A percentile compares a stretch with the other conserved stretches of the same genome.
phyloP scores from a whole-genome alignment of 2,888 invertebrate species.

The Hypolimnas misippus region DNA sequence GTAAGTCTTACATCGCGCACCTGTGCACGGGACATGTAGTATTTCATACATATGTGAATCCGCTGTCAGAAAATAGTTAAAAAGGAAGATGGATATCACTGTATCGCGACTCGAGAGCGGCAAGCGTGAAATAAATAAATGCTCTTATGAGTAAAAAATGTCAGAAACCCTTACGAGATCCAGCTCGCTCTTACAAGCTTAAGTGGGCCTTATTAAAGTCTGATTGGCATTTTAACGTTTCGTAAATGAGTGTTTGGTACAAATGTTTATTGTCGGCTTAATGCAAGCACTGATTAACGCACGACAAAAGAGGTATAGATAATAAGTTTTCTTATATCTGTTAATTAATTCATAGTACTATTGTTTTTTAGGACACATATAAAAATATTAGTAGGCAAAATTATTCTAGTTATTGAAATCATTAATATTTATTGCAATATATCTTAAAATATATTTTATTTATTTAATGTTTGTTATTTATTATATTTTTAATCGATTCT shows the following conservation, averaged over 20 bases:
- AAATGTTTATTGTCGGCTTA: not conserved
- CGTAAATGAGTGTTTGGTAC: constrained; percentile 8
- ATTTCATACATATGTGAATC: not conserved
- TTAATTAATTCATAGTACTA: too few species aligned
- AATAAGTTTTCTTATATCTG: too few species aligned
- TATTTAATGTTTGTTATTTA: too few species aligned
- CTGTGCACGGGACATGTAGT: not conserved
- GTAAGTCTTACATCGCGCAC: too few species aligned
- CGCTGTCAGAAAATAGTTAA: constrained; percentile 39
- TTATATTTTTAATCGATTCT: too few species aligned
- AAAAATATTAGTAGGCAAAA: too few species aligned
- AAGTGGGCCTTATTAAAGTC: constrained; percentile 38
- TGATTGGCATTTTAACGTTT: constrained; percentile 29
- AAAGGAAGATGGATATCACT: constrained; percentile 55
- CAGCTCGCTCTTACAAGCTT: constrained; percentile 34
- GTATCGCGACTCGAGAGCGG: constrained; percentile 23
- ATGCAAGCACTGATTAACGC: not conserved
- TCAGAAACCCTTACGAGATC: constrained; percentile 33
- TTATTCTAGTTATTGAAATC: too few species aligned
- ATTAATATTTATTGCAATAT: too few species aligned
- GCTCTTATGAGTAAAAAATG: constrained; percentile 25
- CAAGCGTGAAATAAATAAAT: constrained; percentile 29
- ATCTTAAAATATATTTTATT: too few species aligned
- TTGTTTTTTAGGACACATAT: too few species aligned
- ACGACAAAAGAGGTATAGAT: too few species aligned